Base-by-base conservation (phyloP, 2,797 vertebrate genomes). In the Mormyrops attenuatus region DNA sequence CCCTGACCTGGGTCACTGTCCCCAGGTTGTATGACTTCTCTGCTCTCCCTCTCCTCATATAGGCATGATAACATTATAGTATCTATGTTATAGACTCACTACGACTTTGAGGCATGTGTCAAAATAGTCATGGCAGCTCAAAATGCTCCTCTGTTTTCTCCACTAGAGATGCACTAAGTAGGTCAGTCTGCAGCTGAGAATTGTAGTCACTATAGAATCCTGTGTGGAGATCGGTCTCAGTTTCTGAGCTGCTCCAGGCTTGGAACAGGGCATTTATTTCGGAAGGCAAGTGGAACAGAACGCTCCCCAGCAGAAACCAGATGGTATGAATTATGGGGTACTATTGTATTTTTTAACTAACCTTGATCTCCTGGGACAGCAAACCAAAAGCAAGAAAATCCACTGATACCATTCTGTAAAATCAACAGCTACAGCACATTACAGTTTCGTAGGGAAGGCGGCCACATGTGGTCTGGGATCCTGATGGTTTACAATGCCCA, bases 251-350 rank as follows among this genome's bases (percentile, higher is more conserved):
- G 91, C 94, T 93, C 89, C 91, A 87, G 93, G 92, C 90, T 92
- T 80, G 93, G 92, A 88, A 88, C 91, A 92, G 92, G 89, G 91
- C 92, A 94, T 92, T 85, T 87, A 52, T 30, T 88, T 91, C 89
- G 85, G 90, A 92, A 90, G 90, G 89, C 82, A 53, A 89, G 82
- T 86, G 89, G 73, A 85, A 49, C 88, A 91, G 89, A 92, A 92
- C 91, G 91, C 90, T 93, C 89, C 92, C 90, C 89, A 91, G 92
- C 89, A 91, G 92, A 92, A 89, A 92, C n/a, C 94, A 96, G 94
- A 93, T 95, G 94, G 95, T 93, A 94, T 90, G 89, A 92, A 96
- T 96, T 95, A 90, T 85, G 88, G 91, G 85, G 91, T 93, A 20
- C 55, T 89, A 90, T 91, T 92, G 92, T 90, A 89, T 91, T 92